A percentile compares a stretch with the other conserved stretches of the same genome.
phyloP scores from a whole-genome alignment of 1,140 invertebrate genomes.

The Riptortus pedestris region DNA sequence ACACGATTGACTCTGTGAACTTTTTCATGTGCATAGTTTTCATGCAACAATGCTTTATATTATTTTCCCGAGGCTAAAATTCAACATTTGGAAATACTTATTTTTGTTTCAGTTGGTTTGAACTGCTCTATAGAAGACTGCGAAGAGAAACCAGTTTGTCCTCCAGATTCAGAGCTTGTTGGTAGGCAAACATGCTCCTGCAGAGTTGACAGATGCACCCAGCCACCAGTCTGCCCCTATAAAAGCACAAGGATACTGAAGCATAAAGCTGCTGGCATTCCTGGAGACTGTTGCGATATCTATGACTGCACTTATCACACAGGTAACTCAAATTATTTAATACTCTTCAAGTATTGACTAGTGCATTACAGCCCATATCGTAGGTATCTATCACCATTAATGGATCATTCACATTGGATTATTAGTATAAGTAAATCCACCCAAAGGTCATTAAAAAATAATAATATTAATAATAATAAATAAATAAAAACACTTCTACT shows the following conservation, averaged over 20 bases:
- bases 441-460: no score
- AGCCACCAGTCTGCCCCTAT: conserved; percentile 23
- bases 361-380: no score
- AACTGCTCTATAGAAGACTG: conserved; percentile 22
- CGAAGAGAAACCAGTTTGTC: conserved; percentile 26
- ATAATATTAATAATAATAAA: no score
- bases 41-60: no score
- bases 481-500: no score
- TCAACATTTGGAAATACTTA: no score
- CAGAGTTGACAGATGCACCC: conserved; percentile 22
- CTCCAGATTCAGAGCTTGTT: conserved; percentile 30
- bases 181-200: conserved; percentile 29
- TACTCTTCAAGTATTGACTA: conserved; percentile 25
- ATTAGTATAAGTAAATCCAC: no score
- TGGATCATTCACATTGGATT: no score
- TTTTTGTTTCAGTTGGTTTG: conserved; percentile 21
- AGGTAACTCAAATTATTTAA: not conserved
- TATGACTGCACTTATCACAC: conserved; percentile 28
- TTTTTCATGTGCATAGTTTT: no score
- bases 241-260: conserved; percentile 19
- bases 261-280: conserved; percentile 24
- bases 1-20: no score
- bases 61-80: no score
- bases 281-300: conserved; percentile 33
- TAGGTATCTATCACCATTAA: no score